These are phyloP conservation scores for Stenoptilia bipunctidactyla DNA, from an alignment of 2,888 invertebrate species.

Conservation along the genomic window DNA sequence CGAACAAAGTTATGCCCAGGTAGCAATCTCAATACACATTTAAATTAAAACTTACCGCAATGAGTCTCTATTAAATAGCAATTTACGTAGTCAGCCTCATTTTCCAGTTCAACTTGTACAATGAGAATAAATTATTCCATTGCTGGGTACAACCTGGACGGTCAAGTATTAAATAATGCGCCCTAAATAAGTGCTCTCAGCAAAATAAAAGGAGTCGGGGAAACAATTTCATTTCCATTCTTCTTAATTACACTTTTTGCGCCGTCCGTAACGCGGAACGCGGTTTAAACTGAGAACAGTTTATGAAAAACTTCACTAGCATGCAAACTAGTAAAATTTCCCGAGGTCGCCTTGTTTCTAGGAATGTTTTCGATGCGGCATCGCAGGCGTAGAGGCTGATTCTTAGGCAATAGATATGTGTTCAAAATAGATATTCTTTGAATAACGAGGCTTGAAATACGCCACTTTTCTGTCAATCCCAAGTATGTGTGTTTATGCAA, in stretches of 20 bases:
- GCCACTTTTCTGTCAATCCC: too few relatives aligned
- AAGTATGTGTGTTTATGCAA: too few relatives aligned
- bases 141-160: slow-evolving; percentile 4
- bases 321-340: slow-evolving; percentile 48
- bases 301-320: slow-evolving; percentile 51
- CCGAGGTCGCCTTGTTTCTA: slow-evolving; percentile 24
- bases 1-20: too few relatives aligned
- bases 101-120: neutral
- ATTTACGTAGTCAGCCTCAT: neutral
- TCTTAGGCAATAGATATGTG: too few relatives aligned
- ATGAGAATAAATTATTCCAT: slow-evolving; percentile 1
- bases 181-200: slow-evolving; percentile 25
- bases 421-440: too few relatives aligned
- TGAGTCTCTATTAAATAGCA: neutral
- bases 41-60: too few relatives aligned
- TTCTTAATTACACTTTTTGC: slow-evolving; percentile 50
- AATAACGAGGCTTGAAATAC: too few relatives aligned
- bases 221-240: slow-evolving; percentile 41
- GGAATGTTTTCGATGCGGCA: slow-evolving; percentile 22
- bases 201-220: slow-evolving; percentile 29
- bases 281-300: slow-evolving; percentile 33
- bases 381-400: too few relatives aligned
- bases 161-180: slow-evolving; percentile 38
- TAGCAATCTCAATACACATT: too few relatives aligned
- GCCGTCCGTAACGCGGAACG: slow-evolving; percentile 27